Evolutionary conservation across 2,113 vertebrate species (phyloP).

Genomic region (Entelurus aequoreus): DNA sequence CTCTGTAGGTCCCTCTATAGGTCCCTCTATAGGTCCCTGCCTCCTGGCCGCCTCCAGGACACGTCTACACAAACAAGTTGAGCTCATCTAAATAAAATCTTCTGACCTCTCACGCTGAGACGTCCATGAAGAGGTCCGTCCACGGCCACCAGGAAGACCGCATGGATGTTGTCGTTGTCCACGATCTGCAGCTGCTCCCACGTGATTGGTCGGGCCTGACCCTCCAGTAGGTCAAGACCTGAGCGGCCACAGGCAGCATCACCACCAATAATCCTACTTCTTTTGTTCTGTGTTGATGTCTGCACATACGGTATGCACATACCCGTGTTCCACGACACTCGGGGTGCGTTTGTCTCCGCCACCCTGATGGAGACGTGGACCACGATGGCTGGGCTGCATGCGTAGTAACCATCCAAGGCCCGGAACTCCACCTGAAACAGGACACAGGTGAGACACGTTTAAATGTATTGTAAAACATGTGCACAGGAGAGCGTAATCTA

Average conservation of each 20-base stretch:
- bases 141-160: constrained; percentile 63
- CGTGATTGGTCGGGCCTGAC: constrained; percentile 55
- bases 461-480: too few species aligned
- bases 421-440: constrained; percentile 72
- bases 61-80: neutral
- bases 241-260: neutral
- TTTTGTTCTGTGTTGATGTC: neutral
- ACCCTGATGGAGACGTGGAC: constrained; percentile 73
- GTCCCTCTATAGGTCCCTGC: too few species aligned
- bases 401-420: constrained; percentile 69
- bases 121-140: constrained; percentile 60
- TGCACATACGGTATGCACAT: neutral
- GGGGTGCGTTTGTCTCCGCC: constrained; percentile 64
- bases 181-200: constrained; percentile 71
- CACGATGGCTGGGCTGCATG: constrained; percentile 56
- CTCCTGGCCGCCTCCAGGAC: neutral
- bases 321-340: constrained; percentile 73
- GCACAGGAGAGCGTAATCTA: too few species aligned
- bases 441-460: neutral
- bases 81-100: too few species aligned
- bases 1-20: too few species aligned
- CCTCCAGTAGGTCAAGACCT: constrained; percentile 72
- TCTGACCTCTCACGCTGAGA: constrained; percentile 58
- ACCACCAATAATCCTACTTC: neutral
- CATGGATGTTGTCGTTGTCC: constrained; percentile 62